Evolutionary conservation across 2,113 vertebrate species (phyloP).

Genomic region (Calypte anna): DNA sequence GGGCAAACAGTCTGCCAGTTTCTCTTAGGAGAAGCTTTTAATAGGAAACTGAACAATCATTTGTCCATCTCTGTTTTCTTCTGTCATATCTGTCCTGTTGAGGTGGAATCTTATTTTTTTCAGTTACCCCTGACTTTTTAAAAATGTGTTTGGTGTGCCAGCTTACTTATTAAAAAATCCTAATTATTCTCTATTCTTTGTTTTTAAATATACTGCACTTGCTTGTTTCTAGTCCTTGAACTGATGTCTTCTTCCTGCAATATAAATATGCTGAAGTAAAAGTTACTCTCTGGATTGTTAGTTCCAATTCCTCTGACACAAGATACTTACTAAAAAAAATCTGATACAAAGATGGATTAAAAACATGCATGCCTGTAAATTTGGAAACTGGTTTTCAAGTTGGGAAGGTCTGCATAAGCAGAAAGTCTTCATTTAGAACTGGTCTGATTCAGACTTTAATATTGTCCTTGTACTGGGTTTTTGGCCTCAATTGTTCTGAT

Average conservation of each 20-base stretch:
- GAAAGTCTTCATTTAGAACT: neutral
- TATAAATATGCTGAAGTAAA: constrained; percentile 45
- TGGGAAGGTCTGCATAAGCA: neutral
- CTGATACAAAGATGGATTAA: constrained; percentile 34
- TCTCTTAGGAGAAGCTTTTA: neutral
- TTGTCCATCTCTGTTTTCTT: neutral
- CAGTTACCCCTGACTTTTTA: neutral
- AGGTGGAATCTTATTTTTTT: neutral
- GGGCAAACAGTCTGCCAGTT: neutral
- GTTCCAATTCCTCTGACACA: constrained; percentile 14
- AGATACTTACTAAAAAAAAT: constrained; percentile 20
- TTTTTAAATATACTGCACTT: constrained; percentile 1
- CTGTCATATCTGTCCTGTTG: neutral
- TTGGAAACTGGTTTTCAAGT: neutral
- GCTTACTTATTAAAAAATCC: neutral
- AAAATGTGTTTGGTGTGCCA: neutral
- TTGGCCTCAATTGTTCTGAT: constrained; percentile 34
- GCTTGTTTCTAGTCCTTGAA: constrained; percentile 26
- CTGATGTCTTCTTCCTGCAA: neutral
- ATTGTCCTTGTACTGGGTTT: neutral
- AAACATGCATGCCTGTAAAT: neutral
- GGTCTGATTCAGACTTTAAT: neutral
- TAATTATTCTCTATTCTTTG: neutral
- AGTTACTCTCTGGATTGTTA: constrained; percentile 35
- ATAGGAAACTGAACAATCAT: neutral